Conservation (phyloP, 2,113 vertebrate species). For the Baryphthengus martii region DNA sequence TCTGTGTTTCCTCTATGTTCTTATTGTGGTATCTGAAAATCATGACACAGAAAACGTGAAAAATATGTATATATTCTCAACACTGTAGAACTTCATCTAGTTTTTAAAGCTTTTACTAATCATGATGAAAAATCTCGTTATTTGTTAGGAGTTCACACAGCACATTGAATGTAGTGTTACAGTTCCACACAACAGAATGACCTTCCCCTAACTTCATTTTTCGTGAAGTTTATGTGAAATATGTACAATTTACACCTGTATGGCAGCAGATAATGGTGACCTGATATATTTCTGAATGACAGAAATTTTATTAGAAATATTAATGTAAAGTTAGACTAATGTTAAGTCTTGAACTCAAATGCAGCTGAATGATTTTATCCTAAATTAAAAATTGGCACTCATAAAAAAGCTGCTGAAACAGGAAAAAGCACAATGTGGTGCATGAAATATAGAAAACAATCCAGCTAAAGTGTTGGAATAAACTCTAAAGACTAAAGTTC, state of each 20-base stretch:
- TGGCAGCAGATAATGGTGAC: neutral
- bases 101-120: neutral
- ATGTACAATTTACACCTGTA: neutral
- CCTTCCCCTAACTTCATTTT: neutral
- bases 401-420: neutral
- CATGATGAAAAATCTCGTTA: neutral
- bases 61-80: neutral
- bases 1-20: neutral
- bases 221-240: neutral
- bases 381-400: neutral
- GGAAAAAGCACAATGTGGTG: neutral
- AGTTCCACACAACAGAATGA: neutral
- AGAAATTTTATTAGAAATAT: neutral
- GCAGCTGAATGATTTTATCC: neutral
- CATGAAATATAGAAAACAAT: neutral
- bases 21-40: neutral
- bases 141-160: neutral
- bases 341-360: constrained; percentile 10
- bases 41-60: neutral
- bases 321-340: neutral
- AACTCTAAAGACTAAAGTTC: neutral
- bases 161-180: neutral
- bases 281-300: neutral
- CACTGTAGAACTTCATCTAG: neutral
- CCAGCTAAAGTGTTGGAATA: neutral